Evolutionary conservation across 2,113 vertebrate genomes (phyloP).

Genomic region (Chaetodon auriga): DNA sequence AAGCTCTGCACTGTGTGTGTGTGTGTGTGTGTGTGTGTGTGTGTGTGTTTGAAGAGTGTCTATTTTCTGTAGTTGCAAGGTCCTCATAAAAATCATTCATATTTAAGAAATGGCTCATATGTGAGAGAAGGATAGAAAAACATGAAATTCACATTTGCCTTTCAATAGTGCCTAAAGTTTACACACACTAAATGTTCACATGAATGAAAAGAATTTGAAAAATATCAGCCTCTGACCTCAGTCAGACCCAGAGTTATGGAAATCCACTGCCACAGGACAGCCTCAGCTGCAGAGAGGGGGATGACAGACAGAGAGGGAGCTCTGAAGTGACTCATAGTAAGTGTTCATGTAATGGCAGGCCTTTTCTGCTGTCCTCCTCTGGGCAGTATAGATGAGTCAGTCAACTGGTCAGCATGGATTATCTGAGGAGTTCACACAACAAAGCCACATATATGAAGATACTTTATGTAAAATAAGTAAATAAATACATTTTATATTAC

Average conservation of each 20-base stretch:
- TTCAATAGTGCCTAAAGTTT: too few relatives aligned
- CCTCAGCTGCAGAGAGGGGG: background rate
- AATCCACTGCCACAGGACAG: background rate
- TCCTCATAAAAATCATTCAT: background rate
- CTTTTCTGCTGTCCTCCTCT: background rate
- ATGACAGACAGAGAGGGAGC: background rate
- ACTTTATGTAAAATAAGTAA: too few relatives aligned
- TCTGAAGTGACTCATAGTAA: background rate
- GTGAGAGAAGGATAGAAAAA: too few relatives aligned
- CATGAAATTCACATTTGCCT: too few relatives aligned
- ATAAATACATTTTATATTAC: too few relatives aligned
- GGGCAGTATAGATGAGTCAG: background rate
- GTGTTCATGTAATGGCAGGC: background rate
- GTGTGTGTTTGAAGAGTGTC: background rate
- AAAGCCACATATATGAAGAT: background rate
- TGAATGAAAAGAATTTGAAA: background rate
- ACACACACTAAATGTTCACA: background rate
- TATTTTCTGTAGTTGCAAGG: background rate
- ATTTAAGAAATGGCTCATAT: background rate
- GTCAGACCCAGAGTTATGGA: background rate
- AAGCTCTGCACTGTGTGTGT: slow-evolving; percentile 14
- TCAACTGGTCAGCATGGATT: background rate
- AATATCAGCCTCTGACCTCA: background rate
- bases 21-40: slow-evolving; percentile 3
- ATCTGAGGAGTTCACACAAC: background rate